Conservation (phyloP, 1,140 invertebrate species). For the Drosophila elegans region DNA sequence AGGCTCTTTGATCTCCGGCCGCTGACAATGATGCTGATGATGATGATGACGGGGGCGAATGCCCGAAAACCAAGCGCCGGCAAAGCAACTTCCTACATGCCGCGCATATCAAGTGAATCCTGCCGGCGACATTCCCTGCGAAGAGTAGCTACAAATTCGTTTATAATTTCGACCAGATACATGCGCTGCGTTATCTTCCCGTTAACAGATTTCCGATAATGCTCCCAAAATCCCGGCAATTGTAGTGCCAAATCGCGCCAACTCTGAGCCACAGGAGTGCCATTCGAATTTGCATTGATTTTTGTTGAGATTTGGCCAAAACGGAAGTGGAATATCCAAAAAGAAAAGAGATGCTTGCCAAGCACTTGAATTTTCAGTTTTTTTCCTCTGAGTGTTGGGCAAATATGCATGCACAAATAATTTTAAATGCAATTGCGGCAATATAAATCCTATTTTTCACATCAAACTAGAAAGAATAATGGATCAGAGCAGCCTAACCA, state of each 20-base stretch:
- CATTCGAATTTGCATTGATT: constrained; percentile 70
- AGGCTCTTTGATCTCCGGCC: constrained; percentile 68
- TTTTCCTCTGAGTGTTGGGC: constrained; percentile 34
- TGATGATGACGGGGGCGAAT: constrained; percentile 27
- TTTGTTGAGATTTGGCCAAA: constrained; percentile 48
- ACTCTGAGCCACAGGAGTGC: constrained; percentile 56
- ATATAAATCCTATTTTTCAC: background rate
- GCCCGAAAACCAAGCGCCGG: constrained; percentile 41
- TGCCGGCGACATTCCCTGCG: background rate
- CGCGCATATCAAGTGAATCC: constrained; percentile 76
- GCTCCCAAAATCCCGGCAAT: constrained; percentile 16
- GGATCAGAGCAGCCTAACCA: constrained; percentile 3
- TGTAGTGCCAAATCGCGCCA: constrained; percentile 29
- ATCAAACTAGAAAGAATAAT: background rate
- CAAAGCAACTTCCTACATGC: constrained; percentile 70
- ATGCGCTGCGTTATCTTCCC: constrained; percentile 1
- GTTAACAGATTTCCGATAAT: constrained; percentile 38
- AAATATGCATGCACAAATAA: constrained; percentile 45
- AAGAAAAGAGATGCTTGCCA: constrained; percentile 8
- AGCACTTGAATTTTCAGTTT: constrained; percentile 32
- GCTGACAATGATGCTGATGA: constrained; percentile 8
- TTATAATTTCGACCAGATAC: constrained; percentile 67
- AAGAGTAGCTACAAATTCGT: constrained; percentile 69
- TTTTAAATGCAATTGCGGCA: constrained; percentile 33
- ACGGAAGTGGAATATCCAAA: constrained; percentile 15